Evolutionary conservation across 2,113 vertebrate species (phyloP).

Genomic region (Leiothrix lutea): DNA sequence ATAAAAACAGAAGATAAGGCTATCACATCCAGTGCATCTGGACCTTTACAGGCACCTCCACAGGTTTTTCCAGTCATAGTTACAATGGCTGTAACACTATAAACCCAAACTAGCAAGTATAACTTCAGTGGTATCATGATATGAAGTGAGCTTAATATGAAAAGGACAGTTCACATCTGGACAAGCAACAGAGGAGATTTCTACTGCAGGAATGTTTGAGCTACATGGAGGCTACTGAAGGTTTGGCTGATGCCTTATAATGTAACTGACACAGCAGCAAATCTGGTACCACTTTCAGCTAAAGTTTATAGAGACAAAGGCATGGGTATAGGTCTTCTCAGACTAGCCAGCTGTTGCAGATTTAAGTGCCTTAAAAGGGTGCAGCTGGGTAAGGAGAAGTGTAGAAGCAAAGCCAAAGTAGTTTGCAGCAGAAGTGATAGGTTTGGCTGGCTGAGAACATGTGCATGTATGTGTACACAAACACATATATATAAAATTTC

Average conservation of each 20-base stretch:
- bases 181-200: neutral
- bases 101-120: neutral
- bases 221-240: neutral
- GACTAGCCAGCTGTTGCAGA: neutral
- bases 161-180: neutral
- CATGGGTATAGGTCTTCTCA: neutral
- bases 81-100: neutral
- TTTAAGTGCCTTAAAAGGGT: neutral
- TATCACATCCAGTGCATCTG: neutral
- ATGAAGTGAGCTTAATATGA: neutral
- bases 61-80: neutral
- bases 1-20: neutral
- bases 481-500: neutral
- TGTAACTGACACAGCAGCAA: neutral
- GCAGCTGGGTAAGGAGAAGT: neutral
- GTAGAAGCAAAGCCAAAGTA: neutral
- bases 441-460: neutral
- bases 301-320: neutral
- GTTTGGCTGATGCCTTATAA: neutral
- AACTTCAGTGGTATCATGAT: neutral
- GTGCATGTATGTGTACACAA: rapidly evolving
- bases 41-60: neutral
- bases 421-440: rapidly evolving
- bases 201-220: neutral
- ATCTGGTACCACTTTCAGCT: neutral